These are phyloP conservation scores for Autographa pulchrina DNA, from an alignment of 2,888 invertebrate genomes.

Conservation along the genomic window DNA sequence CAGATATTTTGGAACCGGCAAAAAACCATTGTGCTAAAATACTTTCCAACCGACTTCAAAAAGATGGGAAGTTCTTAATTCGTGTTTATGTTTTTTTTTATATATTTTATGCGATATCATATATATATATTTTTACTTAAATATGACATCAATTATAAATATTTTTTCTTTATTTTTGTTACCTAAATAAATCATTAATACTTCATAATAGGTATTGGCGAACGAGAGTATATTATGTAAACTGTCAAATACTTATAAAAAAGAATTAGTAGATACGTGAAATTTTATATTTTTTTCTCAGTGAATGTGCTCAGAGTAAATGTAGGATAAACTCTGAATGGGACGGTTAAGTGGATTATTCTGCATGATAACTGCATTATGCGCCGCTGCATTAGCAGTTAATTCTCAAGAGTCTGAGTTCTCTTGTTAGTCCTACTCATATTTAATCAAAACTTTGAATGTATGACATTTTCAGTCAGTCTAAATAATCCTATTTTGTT, in stretches of 20 bases:
- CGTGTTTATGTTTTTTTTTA: too few species aligned
- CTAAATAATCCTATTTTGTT: background rate
- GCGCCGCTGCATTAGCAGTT: conserved; percentile 6
- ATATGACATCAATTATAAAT: too few species aligned
- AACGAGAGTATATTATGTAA: too few species aligned
- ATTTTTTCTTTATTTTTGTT: too few species aligned
- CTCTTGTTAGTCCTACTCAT: conserved; percentile 3
- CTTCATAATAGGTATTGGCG: too few species aligned
- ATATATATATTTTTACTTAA: too few species aligned
- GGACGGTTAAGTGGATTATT: background rate
- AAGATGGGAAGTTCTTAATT: too few species aligned
- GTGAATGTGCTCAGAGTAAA: background rate
- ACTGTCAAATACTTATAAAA: too few species aligned
- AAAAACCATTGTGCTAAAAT: too few species aligned
- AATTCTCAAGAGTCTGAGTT: background rate
- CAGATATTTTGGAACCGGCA: background rate
- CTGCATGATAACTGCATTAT: background rate
- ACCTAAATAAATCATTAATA: too few species aligned
- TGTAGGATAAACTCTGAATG: conserved; percentile 4
- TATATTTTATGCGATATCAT: too few species aligned
- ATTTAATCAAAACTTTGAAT: background rate
- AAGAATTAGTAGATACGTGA: background rate
- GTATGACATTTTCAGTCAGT: background rate
- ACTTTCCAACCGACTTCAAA: too few species aligned
- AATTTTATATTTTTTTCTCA: background rate